Evolutionary conservation across 2,888 invertebrate genomes (phyloP), one percentile per base, ranked within the genome.

Genomic region (Thereva unica): DNA sequence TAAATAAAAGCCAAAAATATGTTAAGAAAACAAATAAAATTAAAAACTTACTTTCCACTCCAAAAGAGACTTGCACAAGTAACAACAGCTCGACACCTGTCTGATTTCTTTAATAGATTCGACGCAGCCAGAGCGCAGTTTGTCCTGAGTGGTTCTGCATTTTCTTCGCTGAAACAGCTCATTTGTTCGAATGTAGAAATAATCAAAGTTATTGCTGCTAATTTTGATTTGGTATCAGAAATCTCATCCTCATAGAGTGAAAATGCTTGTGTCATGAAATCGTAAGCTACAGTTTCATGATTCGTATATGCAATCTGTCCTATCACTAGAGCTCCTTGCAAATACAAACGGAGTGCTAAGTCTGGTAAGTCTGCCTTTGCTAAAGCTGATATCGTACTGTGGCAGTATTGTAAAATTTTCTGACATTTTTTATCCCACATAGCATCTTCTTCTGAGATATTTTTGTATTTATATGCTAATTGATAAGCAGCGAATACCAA

Each of bases 371-470:
- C 98, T 0, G 95, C 96, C 80, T 98, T 97, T 61, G 96, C 94
- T 59, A 99, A 83, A 67, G 93, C 93, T 35, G 90, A 91, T 75
- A 99, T 95, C 0, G 97, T 97, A 75, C 94, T 92, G 79, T 97
- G 97, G 77, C 96, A 97, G 80, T 97, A 98, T 82, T 97, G 95
- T 83, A 99, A 95, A 72, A 99, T 96, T 82, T 97, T 98, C 79
- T 93, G 92, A 75, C 97, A 95, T 78, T 99, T 98, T 81, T 95
- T 97, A 80, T 97, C 94, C 97, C 98, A 99, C 84, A 95, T 93
- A 64, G 93, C 93, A 78, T 98, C 97, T 88, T 93, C 87, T 7
- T 91, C 88, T 68, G 87, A 85, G 10, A 90, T 83, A 9, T 86
- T 85, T 77, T 89, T 89, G 76, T 95, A 97, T 64, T 89, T 87